Base-by-base conservation (phyloP, 92 coral and sea anemone genomes). In the Phenganax subtilis region DNA sequence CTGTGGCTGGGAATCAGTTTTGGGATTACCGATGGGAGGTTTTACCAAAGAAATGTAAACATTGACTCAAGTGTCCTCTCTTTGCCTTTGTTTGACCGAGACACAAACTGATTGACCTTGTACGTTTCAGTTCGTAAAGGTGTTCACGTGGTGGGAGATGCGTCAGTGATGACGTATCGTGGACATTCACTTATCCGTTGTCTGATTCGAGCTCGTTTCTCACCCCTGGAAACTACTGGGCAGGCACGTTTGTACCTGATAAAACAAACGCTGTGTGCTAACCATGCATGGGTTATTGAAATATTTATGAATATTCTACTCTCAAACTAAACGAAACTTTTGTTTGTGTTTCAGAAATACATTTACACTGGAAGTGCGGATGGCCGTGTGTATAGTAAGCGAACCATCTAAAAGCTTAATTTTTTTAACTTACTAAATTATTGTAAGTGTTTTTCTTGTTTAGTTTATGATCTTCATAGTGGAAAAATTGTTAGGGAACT, bases 11-110 rank as follows among this genome's bases (percentile, higher is more conserved):
- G 0, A 73, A 73, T 58, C 97, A 91, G 76, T 86, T 85, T n/a
- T 92, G 97, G 97, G 97, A 92, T 75, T 92, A 92, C 82, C 86
- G 97, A 27, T 91, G 96, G 97, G 96, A 92, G 75, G 91, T 84
- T 12, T 89, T 88, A 9, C 97, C 97, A 30, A 87, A 86, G 84
- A 89, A 80, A 89, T 85, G 97, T 91, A 75, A 83, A 86, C 65
- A 1, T 37, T 2, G 47, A 0, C 47, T 37, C 25, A 20, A 20
- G 25, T 37, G 47, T 37, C 47, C 47, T 1, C 47, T 37, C 47
- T 37, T 37, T 2, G 47, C 44, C 15, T 55, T 80, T 60, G 54
- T 72, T 56, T 5, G 47, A 37, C 47, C 47, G 47, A 37, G 47
- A 37, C 47, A 37, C 47, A 37, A 37, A 37, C 47, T 37, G 47